Percentiles rank a stretch among this genome's conserved stretches.
phyloP scores from a whole-genome alignment of 2,113 vertebrate genomes.

The Cyphomyrus plagiostoma region DNA sequence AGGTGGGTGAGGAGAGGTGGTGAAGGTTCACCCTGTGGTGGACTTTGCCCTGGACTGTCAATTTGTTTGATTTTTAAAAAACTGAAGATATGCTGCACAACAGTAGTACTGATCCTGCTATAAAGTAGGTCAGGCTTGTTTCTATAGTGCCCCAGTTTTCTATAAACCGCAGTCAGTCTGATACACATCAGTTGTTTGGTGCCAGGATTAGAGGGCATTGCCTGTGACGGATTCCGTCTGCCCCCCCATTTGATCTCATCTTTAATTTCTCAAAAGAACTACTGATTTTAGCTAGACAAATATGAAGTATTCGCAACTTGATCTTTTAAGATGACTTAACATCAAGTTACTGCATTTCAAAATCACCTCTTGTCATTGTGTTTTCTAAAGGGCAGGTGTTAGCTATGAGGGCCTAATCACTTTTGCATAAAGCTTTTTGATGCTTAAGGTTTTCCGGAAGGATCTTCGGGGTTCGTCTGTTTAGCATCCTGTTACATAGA shows the following conservation, averaged over 20 bases:
- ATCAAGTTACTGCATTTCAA: not conserved
- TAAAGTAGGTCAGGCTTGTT: not conserved
- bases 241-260: not conserved
- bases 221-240: not conserved
- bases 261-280: slow-evolving; percentile 3
- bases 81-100: not conserved
- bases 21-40: not conserved
- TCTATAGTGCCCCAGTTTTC: not conserved
- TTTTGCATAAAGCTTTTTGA: not conserved
- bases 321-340: not conserved
- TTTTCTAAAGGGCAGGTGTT: not conserved
- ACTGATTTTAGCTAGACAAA: not conserved
- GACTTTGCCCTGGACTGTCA: not conserved
- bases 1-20: slow-evolving; percentile 63
- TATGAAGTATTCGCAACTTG: not conserved
- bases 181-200: not conserved
- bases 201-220: not conserved
- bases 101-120: not conserved
- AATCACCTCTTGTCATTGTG: not conserved
- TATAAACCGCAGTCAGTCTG: not conserved
- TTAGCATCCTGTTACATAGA: not conserved
- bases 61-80: not conserved
- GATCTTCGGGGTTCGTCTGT: not conserved
- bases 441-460: not conserved
- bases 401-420: not conserved